A percentile compares a stretch with the other conserved stretches of the same genome.
Conservation (phyloP, 2,888 invertebrate genomes). For the Aelia acuminata region DNA sequence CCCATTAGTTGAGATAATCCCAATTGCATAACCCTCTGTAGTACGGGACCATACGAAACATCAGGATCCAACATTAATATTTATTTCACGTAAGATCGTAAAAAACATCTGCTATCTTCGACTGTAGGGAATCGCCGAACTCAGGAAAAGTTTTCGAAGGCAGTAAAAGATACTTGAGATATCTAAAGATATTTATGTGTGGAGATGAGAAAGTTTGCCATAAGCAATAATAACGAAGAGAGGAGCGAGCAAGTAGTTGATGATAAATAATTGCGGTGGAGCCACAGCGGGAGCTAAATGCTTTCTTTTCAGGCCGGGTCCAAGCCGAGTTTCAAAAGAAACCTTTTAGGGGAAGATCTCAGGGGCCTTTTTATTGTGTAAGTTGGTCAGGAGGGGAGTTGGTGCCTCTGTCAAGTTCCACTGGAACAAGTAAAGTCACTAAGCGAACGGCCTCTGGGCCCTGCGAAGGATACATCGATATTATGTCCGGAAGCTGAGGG, state of each 20-base stretch:
- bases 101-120: not conserved
- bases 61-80: not conserved
- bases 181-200: constrained; percentile 4
- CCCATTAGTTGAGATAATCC: too few species aligned
- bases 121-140: not conserved
- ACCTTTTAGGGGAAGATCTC: constrained; percentile 34
- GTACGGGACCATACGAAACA: not conserved
- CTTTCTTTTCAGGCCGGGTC: not conserved
- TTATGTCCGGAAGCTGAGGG: too few species aligned
- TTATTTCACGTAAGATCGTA: not conserved
- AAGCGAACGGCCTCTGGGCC: too few species aligned
- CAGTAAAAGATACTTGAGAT: constrained; percentile 24
- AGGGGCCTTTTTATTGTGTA: constrained; percentile 50
- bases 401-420: not conserved
- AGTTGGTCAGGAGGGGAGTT: constrained; percentile 48
- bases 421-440: constrained; percentile 47
- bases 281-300: not conserved
- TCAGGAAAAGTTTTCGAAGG: not conserved
- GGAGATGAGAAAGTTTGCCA: constrained; percentile 12
- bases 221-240: not conserved
- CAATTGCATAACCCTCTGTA: too few species aligned
- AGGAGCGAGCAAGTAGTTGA: not conserved
- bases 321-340: not conserved
- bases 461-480: too few species aligned
- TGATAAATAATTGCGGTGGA: not conserved